phyloP scores from a whole-genome alignment of 37 sponge, comb jelly and placozoan species.

The Spongia lamella region DNA sequence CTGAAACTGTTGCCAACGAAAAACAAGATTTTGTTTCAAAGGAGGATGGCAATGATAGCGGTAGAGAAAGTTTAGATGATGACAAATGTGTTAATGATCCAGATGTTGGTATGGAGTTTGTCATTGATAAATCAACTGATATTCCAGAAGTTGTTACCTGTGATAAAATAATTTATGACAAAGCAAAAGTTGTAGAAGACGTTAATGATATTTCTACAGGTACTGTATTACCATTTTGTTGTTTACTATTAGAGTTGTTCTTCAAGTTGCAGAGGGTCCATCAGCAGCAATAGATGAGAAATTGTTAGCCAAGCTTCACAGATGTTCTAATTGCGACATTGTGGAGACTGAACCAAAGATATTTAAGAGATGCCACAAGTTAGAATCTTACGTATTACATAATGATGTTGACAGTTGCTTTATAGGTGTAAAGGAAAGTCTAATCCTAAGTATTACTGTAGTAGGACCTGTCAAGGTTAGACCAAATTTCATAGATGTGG shows the following conservation, averaged over 20 bases:
- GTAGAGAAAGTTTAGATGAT: not conserved
- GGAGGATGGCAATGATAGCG: not conserved
- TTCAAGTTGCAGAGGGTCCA: not conserved
- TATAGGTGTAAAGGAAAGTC: slow-evolving; percentile 52
- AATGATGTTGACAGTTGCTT: not conserved
- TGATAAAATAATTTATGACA: too few species aligned
- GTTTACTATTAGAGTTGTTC: not conserved
- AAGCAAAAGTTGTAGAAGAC: too few species aligned
- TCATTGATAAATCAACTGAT: too few species aligned
- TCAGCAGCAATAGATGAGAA: not conserved
- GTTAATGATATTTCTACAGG: too few species aligned
- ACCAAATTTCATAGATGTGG: not conserved
- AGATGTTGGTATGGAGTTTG: too few species aligned
- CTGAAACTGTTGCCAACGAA: not conserved
- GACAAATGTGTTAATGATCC: too few species aligned
- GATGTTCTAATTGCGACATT: slow-evolving; percentile 33
- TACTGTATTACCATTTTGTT: too few species aligned
- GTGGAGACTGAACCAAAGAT: slow-evolving; percentile 43
- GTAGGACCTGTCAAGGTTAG: slow-evolving; percentile 52
- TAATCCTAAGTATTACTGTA: slow-evolving; percentile 61
- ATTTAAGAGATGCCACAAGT: slow-evolving; percentile 69
- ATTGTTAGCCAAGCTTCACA: slow-evolving; percentile 30
- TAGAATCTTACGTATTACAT: not conserved
- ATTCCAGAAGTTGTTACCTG: too few species aligned
- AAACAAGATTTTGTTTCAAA: not conserved